Base-by-base conservation (phyloP, 2,888 invertebrate genomes). In the Folsomia manolachei region DNA sequence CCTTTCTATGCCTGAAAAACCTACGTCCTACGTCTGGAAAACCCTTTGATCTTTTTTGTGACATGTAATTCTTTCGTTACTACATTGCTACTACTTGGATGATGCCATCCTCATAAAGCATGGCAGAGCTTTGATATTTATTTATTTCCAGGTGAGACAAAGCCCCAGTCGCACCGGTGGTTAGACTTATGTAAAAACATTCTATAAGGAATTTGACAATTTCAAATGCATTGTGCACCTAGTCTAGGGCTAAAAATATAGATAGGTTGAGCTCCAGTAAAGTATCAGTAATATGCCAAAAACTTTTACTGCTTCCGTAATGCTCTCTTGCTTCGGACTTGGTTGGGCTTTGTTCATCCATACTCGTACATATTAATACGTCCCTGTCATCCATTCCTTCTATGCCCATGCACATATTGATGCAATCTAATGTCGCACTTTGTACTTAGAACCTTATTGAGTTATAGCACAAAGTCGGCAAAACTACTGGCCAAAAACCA, bases 291-390 rank as follows among this genome's bases (percentile, higher is more conserved):
- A 51, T 11, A 18, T 51, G 18, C 56, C 56, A 56, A 56, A 56
- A 56, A 19, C n/a, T 56, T 56, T 56, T 56, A 56, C 56, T 14
- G n/a, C 56, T 56, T 56, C 56, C 56, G 56, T 56, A 56, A 56
- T 56, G 56, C 56, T 19, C 56, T 19, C 56, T 19, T 21, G n/a
- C 56, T 56, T 19, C 21, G 56, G 56, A 56, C 56, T 18, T 56
- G 7, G 56, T 56, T 19, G 7, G 4, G 7, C 21, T 39, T 14
- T 39, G 7, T 19, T 19, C 56, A n/a, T 18, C 18, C 56, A 18
- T 56, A n/a, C 56, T 56, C 56, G 18, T 18, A 56, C 14, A 39
- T 39, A 39, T 4, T 14, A 39, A 39, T n/a, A n/a, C n/a, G 39
- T 39, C 4, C 7, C 7, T 14, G 14, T 39, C 39, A 4, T 39